Percentiles rank a stretch among this genome's conserved stretches.
These are phyloP conservation scores for Psittacula echo DNA, from an alignment of 2,797 vertebrate species.

Conservation along the genomic window DNA sequence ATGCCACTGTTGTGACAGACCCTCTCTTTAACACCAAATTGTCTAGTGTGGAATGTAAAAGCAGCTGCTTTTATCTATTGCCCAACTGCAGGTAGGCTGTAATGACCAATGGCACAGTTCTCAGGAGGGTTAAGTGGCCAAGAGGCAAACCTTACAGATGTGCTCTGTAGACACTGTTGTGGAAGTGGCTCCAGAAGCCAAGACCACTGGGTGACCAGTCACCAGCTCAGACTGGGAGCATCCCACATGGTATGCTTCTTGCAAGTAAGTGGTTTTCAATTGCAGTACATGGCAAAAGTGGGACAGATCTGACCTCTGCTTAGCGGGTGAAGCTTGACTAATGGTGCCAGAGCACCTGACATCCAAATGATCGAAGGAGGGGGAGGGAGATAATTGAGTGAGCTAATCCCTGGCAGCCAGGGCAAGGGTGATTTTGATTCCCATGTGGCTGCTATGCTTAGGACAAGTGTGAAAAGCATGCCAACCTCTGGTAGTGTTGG, in stretches of 20 bases:
- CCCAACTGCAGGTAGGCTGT: not conserved
- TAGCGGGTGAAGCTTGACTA: not conserved
- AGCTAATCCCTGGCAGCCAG: not conserved
- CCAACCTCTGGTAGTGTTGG: not conserved
- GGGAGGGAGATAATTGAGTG: not conserved
- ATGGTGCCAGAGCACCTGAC: not conserved
- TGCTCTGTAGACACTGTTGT: not conserved
- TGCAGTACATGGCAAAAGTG: not conserved
- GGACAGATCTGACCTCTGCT: not conserved
- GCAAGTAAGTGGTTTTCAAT: not conserved
- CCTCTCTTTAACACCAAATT: not conserved
- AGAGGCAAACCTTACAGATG: not conserved
- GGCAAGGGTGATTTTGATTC: not conserved
- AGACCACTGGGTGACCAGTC: not conserved
- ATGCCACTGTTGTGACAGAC: not conserved
- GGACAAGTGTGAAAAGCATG: not conserved
- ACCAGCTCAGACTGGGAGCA: not conserved
- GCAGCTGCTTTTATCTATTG: not conserved
- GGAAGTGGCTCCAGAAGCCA: not conserved
- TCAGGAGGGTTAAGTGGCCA: not conserved
- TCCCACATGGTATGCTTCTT: not conserved
- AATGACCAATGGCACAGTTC: not conserved
- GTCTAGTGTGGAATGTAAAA: not conserved
- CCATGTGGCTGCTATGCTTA: not conserved
- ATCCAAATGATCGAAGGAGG: not conserved